Percentiles rank a stretch among this genome's conserved stretches.
Conservation (phyloP, 1,140 invertebrate species). For the Leptinotarsa lineolata region DNA sequence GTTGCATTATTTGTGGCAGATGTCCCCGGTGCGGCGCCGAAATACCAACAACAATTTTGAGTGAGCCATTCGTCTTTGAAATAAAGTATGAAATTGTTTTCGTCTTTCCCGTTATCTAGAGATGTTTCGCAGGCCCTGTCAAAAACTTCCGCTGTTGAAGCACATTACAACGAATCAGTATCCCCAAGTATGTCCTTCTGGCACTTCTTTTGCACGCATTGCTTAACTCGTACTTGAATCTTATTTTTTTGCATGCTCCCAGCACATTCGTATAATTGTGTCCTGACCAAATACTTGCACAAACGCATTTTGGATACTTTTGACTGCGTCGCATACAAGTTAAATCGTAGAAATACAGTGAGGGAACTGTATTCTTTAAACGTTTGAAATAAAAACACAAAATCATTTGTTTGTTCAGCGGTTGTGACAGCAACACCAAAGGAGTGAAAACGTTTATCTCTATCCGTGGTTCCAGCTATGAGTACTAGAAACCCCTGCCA, state of each 20-base stretch:
- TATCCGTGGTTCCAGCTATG: background rate
- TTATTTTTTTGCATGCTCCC: constrained; percentile 27
- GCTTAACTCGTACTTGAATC: constrained; percentile 16
- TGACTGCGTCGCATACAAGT: constrained; percentile 1
- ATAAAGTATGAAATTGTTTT: too few species aligned
- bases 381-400: too few species aligned
- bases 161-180: too few species aligned
- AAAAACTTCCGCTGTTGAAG: too few species aligned
- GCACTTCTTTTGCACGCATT: constrained; percentile 1
- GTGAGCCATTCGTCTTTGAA: too few species aligned
- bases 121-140: too few species aligned
- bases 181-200: too few species aligned
- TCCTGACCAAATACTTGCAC: background rate
- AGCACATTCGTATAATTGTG: constrained; percentile 18
- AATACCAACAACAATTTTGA: too few species aligned
- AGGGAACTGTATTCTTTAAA: constrained; percentile 20
- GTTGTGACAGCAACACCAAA: constrained; percentile 22
- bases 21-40: too few species aligned
- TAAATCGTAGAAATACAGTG: constrained; percentile 8
- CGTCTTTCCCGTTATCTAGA: too few species aligned
- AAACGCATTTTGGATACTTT: constrained; percentile 14
- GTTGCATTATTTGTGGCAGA: too few species aligned
- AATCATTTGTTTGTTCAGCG: constrained; percentile 18
- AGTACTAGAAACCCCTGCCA: constrained; percentile 24
- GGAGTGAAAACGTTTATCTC: too few species aligned